Percentiles rank a stretch among this genome's conserved stretches.
Conservation (phyloP, 2,888 invertebrate species). For the Helleia helle region DNA sequence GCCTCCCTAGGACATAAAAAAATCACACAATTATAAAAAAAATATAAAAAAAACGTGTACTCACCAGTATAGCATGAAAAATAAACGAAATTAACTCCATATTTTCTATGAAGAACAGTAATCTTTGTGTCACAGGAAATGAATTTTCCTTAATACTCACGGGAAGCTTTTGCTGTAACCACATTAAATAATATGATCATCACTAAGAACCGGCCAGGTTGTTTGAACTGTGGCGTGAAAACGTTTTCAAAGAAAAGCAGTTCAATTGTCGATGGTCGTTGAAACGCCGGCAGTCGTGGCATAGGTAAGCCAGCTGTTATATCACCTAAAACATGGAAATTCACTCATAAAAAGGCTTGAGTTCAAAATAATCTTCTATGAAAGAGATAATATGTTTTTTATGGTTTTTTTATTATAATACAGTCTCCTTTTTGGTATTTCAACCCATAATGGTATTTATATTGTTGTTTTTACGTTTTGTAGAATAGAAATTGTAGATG, state of each 20-base stretch:
- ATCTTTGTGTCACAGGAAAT: constrained; percentile 1
- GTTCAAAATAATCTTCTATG: constrained; percentile 3
- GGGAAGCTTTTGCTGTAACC: constrained; percentile 2
- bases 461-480: too few species aligned
- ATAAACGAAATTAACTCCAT: too few species aligned
- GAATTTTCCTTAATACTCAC: constrained; percentile 1
- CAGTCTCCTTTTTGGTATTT: too few species aligned
- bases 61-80: too few species aligned
- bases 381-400: constrained; percentile 1
- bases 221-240: neutral
- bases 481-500: too few species aligned
- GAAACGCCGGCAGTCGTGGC: neutral
- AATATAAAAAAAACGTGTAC: too few species aligned
- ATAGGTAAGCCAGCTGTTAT: constrained; percentile 6
- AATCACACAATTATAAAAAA: too few species aligned
- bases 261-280: neutral
- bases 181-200: constrained; percentile 7
- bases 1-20: too few species aligned
- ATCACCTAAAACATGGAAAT: constrained; percentile 5
- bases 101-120: constrained; percentile 5
- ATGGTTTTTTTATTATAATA: too few species aligned
- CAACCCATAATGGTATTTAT: too few species aligned
- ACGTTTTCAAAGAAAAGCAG: too few species aligned
- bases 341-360: constrained; percentile 2
- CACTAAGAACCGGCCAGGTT: neutral